These are phyloP conservation scores for Doris montereyensis DNA, from an alignment of 2,888 invertebrate genomes.

Conservation along the genomic window DNA sequence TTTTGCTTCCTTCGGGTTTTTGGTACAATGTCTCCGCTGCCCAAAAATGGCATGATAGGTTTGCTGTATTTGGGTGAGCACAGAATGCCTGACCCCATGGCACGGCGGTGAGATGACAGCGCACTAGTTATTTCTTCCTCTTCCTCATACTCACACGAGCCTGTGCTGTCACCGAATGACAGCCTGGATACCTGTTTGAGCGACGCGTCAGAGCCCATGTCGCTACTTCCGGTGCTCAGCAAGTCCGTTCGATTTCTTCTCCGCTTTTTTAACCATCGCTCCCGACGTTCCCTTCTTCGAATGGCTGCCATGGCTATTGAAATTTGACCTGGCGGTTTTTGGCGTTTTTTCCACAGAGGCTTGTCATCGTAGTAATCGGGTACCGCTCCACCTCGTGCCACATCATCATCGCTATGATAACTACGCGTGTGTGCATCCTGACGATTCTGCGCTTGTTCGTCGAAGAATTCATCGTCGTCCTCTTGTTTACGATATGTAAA, in stretches of 20 bases:
- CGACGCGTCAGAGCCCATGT: conserved; percentile 16
- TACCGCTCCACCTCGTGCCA: conserved; percentile 29
- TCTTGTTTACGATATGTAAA: too few species aligned
- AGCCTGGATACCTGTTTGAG: background rate
- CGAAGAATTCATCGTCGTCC: too few species aligned
- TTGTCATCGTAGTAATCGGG: conserved; percentile 41
- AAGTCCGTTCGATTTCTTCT: conserved; percentile 34
- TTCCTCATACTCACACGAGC: background rate
- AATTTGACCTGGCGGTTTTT: conserved; percentile 20
- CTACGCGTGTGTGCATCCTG: conserved; percentile 8
- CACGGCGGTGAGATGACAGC: background rate
- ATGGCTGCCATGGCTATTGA: conserved; percentile 28
- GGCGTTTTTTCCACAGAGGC: conserved; percentile 30
- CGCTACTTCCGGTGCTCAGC: conserved; percentile 36
- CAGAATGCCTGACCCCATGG: conserved; percentile 38
- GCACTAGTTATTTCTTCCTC: background rate
- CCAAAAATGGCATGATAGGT: conserved; percentile 36
- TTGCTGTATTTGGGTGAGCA: conserved; percentile 37
- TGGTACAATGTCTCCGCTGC: background rate
- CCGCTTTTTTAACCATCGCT: conserved; percentile 38
- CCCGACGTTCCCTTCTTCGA: conserved; percentile 32
- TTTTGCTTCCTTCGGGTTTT: too few species aligned
- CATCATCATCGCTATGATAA: conserved; percentile 41
- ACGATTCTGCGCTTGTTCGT: too few species aligned
- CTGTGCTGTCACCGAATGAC: background rate